Conservation (phyloP, 1,140 invertebrate species). For the Idris sp. region DNA sequence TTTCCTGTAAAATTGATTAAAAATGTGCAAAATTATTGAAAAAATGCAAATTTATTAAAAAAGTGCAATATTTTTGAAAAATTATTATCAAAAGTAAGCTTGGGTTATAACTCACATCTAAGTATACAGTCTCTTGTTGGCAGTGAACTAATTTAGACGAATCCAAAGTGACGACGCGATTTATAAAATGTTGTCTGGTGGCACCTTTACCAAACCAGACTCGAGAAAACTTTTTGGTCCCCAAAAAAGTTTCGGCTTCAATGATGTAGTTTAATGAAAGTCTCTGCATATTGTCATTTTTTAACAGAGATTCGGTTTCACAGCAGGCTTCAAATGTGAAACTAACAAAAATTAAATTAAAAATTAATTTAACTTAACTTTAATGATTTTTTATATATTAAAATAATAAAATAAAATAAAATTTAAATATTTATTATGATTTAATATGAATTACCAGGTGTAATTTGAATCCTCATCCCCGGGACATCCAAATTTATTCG, state of each 20-base stretch:
- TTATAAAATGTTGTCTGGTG: slow-evolving; percentile 79
- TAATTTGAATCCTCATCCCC: slow-evolving; percentile 82
- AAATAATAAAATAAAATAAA: too few species aligned
- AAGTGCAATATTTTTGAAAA: too few species aligned
- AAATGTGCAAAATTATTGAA: too few species aligned
- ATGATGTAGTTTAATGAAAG: slow-evolving; percentile 85
- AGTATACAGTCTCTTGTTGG: slow-evolving; percentile 86
- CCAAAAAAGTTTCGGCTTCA: slow-evolving; percentile 89
- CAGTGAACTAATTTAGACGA: slow-evolving; percentile 81
- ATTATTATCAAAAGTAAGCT: too few species aligned
- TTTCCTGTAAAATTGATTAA: slow-evolving; percentile 78
- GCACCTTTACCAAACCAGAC: slow-evolving; percentile 84
- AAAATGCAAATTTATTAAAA: too few species aligned
- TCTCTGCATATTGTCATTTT: slow-evolving; percentile 77
- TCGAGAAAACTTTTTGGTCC: slow-evolving; percentile 88
- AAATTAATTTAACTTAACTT: too few species aligned
- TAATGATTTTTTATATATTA: too few species aligned
- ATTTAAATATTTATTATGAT: too few species aligned
- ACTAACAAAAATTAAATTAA: too few species aligned
- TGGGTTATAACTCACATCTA: slow-evolving; percentile 82
- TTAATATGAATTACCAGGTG: slow-evolving; percentile 86
- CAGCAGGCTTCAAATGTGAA: slow-evolving; percentile 94
- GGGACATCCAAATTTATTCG: slow-evolving; percentile 84
- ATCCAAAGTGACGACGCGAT: slow-evolving; percentile 80
- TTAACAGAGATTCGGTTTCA: slow-evolving; percentile 83